Conservation (phyloP, 2,888 invertebrate genomes). For the Microctonus brassicae region DNA sequence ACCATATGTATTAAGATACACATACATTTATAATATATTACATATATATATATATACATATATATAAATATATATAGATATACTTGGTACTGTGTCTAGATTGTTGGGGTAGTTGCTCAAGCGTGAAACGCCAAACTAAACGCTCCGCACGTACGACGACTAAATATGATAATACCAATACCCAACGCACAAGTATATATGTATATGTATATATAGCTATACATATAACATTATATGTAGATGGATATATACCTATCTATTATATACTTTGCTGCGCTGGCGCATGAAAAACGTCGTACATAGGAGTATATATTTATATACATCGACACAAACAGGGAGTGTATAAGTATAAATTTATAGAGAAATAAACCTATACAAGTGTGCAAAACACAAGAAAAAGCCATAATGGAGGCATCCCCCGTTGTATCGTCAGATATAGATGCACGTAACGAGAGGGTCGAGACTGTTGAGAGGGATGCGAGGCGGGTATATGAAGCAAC, state of each 20-base stretch:
- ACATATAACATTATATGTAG: too few species aligned
- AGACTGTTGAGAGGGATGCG: slow-evolving; percentile 39
- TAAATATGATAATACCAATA: slow-evolving; percentile 28
- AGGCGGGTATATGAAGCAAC: slow-evolving; percentile 26
- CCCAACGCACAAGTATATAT: neutral
- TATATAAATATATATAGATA: too few species aligned
- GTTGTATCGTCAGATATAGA: slow-evolving; percentile 53
- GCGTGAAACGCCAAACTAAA: slow-evolving; percentile 70
- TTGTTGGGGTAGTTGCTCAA: slow-evolving; percentile 63
- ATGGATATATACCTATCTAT: too few species aligned
- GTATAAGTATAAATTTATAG: neutral
- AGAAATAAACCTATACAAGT: neutral
- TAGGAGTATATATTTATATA: neutral
- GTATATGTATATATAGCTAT: neutral
- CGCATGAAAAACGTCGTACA: slow-evolving; percentile 26
- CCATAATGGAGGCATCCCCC: slow-evolving; percentile 60
- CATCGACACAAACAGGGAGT: slow-evolving; percentile 7
- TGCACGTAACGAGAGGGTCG: slow-evolving; percentile 64
- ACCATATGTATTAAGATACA: slow-evolving; percentile 24
- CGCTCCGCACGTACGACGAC: slow-evolving; percentile 49
- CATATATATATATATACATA: too few species aligned
- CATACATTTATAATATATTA: slow-evolving; percentile 37
- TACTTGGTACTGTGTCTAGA: too few species aligned
- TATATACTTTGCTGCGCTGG: neutral
- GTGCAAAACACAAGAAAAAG: slow-evolving; percentile 62